phyloP scores from a whole-genome alignment of 2,797 vertebrate species.

The Neopelma chrysocephalum region DNA sequence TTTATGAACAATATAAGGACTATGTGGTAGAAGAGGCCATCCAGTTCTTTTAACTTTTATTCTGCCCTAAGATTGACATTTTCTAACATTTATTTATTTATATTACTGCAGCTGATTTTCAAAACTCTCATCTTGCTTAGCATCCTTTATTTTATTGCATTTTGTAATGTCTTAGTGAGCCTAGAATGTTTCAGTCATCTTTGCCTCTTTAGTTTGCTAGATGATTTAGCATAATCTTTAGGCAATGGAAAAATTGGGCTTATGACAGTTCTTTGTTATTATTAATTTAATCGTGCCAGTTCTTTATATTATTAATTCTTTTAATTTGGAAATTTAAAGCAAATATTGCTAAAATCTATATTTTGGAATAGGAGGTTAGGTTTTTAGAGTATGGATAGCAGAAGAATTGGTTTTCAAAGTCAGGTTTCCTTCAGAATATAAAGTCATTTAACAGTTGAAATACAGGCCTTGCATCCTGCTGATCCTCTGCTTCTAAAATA shows the following conservation, averaged over 20 bases:
- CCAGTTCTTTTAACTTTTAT: not conserved
- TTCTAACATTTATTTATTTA: not conserved
- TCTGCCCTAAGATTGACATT: not conserved
- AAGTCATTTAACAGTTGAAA: not conserved
- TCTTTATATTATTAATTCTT: not conserved
- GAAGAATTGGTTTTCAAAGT: not conserved
- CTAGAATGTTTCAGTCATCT: not conserved
- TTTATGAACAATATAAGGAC: not conserved
- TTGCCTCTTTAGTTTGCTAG: not conserved
- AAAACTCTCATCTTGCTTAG: not conserved
- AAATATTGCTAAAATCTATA: not conserved
- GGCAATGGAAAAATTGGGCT: not conserved
- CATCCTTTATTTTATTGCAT: not conserved
- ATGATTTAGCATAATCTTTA: not conserved
- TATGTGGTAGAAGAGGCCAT: not conserved
- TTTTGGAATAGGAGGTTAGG: not conserved
- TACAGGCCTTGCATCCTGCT: not conserved
- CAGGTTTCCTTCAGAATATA: not conserved
- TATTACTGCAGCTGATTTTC: not conserved
- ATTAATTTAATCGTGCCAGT: not conserved
- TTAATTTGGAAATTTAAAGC: not conserved
- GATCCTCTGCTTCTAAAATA: constrained; percentile 24
- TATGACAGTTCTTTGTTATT: not conserved
- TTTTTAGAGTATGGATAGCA: not conserved
- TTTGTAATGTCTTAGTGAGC: not conserved